Evolutionary conservation across 2,888 invertebrate species (phyloP).

Genomic region (Standfussiana lucernea): DNA sequence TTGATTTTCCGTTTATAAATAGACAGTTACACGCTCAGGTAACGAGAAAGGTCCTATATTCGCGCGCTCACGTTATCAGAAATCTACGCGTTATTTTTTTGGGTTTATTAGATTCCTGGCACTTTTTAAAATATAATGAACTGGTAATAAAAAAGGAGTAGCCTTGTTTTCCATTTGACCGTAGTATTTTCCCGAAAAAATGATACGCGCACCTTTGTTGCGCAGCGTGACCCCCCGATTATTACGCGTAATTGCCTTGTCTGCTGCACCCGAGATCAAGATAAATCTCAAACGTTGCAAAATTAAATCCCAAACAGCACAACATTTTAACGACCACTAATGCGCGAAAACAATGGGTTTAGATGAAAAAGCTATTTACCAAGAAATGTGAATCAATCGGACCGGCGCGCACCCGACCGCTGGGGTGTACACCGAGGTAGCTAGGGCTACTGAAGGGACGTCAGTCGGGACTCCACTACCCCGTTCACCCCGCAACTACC

Average conservation of each 20-base stretch:
- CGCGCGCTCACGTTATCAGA: not conserved
- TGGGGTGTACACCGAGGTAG: not conserved
- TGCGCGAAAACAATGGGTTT: not conserved
- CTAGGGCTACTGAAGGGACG: not conserved
- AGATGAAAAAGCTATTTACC: not conserved
- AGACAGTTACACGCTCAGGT: not conserved
- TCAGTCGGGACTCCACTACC: not conserved
- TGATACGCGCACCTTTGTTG: slow-evolving; percentile 5
- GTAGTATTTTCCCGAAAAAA: not conserved
- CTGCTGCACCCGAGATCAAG: not conserved
- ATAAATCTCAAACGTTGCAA: not conserved
- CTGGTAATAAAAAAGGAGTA: not conserved
- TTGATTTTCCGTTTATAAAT: not conserved
- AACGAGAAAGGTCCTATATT: not conserved
- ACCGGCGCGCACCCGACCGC: not conserved
- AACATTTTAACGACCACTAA: not conserved
- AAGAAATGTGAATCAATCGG: not conserved
- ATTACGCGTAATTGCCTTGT: not conserved
- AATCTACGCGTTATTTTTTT: not conserved
- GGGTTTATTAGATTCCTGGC: not conserved
- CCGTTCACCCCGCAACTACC: slow-evolving; percentile 1
- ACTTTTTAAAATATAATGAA: not conserved
- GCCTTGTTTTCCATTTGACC: not conserved
- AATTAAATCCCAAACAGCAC: not conserved
- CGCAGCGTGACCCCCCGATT: not conserved